Evolutionary conservation across 2,797 vertebrate genomes (phyloP).

Genomic region (Orestias chungarensis): DNA sequence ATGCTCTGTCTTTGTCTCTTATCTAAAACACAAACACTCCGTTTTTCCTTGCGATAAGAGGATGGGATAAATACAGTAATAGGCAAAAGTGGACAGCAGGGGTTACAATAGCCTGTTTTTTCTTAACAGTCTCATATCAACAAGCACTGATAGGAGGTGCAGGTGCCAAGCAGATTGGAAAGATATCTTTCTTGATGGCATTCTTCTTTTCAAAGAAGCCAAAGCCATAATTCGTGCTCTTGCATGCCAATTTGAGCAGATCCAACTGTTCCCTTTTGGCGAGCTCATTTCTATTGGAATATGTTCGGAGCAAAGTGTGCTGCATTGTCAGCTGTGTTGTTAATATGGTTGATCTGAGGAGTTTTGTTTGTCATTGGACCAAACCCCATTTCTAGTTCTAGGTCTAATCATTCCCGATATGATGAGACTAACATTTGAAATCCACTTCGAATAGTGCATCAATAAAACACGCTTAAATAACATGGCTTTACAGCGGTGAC

Average conservation of each 20-base stretch:
- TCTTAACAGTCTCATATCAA: slow-evolving; percentile 72
- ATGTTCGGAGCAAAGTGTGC: slow-evolving; percentile 24
- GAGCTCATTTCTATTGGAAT: slow-evolving; percentile 50
- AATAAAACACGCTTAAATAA: slow-evolving; percentile 29
- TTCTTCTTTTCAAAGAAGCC: slow-evolving; percentile 69
- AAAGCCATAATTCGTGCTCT: slow-evolving; percentile 47
- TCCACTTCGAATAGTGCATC: slow-evolving; percentile 35
- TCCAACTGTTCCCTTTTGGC: slow-evolving; percentile 43
- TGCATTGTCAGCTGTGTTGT: slow-evolving; percentile 14
- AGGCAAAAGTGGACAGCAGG: slow-evolving; percentile 63
- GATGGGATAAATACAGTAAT: slow-evolving; percentile 70
- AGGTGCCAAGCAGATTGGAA: slow-evolving; percentile 70
- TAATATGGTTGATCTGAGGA: slow-evolving; percentile 38
- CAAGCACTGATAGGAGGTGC: slow-evolving; percentile 72
- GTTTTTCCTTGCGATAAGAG: slow-evolving; percentile 67
- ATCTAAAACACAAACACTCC: slow-evolving; percentile 39
- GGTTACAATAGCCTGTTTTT: slow-evolving; percentile 75
- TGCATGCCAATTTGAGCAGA: slow-evolving; percentile 47
- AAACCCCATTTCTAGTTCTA: slow-evolving; percentile 60
- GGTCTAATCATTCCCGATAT: slow-evolving; percentile 76
- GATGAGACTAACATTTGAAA: slow-evolving; percentile 71
- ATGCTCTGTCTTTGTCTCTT: slow-evolving; percentile 63
- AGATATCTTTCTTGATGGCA: slow-evolving; percentile 76
- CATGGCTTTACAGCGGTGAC: slow-evolving; percentile 9
- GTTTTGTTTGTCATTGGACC: slow-evolving; percentile 54